Base-by-base conservation (phyloP, 2,888 invertebrate genomes). In the Drosophila eohydei region DNA sequence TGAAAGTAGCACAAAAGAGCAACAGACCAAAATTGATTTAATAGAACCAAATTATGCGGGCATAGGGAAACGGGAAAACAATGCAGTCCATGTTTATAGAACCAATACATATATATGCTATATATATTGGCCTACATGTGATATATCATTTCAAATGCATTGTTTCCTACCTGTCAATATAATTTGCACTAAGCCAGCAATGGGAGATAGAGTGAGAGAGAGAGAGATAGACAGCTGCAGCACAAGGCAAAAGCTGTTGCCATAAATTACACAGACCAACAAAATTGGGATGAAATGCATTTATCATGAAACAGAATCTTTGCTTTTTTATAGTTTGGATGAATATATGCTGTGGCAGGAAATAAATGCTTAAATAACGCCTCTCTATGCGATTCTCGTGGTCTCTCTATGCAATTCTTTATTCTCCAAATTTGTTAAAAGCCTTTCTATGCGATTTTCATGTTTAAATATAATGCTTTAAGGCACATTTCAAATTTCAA, bases 1-100 rank as follows among this genome's bases (percentile, higher is more conserved):
- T 68, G 70, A 83, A 88, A 79, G 65, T 81, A 79, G 86, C 72
- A 71, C 74, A 86, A 81, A 82, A 78, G 86, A 81, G 88, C 86
- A 83, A 75, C 74, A 81, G 74, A 72, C 74, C 83, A 69, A 86
- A 84, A 86, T 86, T 84, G 86, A 84, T 84, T 88, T 88, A 88
- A 86, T 81, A 80, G 77, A 68, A 68, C 71, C 46, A 71, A 66
- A 78, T 74, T 76, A 78, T 78, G 60, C 54, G 78, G 60, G 60
- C 63, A 60, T 46, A 52, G 43, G 16, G 44, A 28, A 56, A 21
- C 8, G 38, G 52, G 9, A 30, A 30, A 28, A 63, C 63, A 63
- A n/a, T 28, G 11, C n/a, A 34, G 43, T 38, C 44, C 26, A 6
- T 65, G 44, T 26, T 54, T 38, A 38, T 46, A 66, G 46, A 34